Evolutionary conservation across 1,140 invertebrate species (phyloP), one percentile per base, ranked within the genome.

Genomic region (Lysiphlebus fabarum): DNA sequence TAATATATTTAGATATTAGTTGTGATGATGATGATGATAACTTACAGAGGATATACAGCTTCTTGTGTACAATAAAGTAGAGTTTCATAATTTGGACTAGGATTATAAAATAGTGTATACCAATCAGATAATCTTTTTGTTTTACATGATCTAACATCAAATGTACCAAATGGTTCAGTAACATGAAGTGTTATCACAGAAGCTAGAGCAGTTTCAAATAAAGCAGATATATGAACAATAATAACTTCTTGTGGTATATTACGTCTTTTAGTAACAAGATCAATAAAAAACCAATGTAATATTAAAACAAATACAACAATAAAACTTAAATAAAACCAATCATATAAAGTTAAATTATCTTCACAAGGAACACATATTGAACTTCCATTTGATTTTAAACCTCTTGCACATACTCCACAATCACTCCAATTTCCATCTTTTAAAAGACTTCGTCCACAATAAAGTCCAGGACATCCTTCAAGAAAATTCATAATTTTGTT

Each of bases 81-180:
- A 53, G 87, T 83, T 65, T 91, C 89, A 80, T 96, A 98, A 74
- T 96, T 91, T 7, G 94, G 92, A 65, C 85, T 88, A 33, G 96
- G 96, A 82, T 98, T 98, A 63, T 96, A 91, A 17, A 98, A 81
- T 58, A 98, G 75, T 0, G 95, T 96, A 74, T 98, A 98, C 95
- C 95, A 98, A 77, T 99, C 95, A 0, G 92, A 89, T 6, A 98
- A 76, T 14, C 85, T 84, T 40, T 84, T 82, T 0, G 90, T 88
- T 53, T 81, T 83, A 71, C 95, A 98, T 1, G 91, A 90, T 66
- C 83, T 83, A 5, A 98, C 79, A 7, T 76, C 71, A 42, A 95
- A 84, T 2, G 80, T 82, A 38, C 93, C 92, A 10, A 88, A 70
- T 0, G 94, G 94, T 34, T 93, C 86, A 51, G 86, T 84, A 3